These are phyloP conservation scores for human DNA, from an alignment of 2,113 vertebrate genomes.

Conservation along the genomic window GRCh38 chr20:59894001-59894500, in stretches of 20 bases:
- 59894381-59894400: not conserved
- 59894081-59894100: not conserved
- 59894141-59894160: not conserved
- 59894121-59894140: not conserved
- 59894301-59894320: not conserved
- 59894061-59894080: not conserved
- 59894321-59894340: not conserved
- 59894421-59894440: not conserved
- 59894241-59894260: not conserved
- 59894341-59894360: not conserved
- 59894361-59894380: not conserved
- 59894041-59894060: constrained; percentile 53
- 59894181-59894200: not conserved
- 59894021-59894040: constrained; percentile 61
- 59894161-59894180: not conserved
- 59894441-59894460: not conserved
- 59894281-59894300: not conserved
- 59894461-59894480: not conserved
- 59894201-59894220: not conserved
- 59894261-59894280: no score
- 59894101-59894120: not conserved
- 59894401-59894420: not conserved
- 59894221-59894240: not conserved
- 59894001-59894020: constrained; percentile 69
- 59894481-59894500: not conserved